A percentile compares a stretch with the other conserved stretches of the same genome.
Conservation (phyloP, 2,113 vertebrate species). For the Rhizomys pruinosus region DNA sequence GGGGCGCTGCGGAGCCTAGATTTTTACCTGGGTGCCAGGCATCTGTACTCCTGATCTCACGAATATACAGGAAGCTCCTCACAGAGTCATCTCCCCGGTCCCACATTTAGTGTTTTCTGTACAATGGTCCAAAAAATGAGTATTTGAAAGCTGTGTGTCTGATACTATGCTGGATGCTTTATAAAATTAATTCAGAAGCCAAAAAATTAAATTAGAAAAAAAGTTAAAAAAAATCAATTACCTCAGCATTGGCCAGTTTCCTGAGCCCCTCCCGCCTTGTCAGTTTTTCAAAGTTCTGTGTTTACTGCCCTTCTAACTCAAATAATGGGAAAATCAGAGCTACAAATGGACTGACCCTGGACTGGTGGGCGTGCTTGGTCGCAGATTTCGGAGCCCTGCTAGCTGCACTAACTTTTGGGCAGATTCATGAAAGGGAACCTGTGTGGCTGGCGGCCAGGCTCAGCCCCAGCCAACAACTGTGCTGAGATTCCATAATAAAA, state of each 20-base stretch:
- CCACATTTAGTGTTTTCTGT: background rate
- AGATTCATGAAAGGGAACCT: background rate
- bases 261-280: too few relatives aligned
- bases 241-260: background rate
- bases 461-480: background rate
- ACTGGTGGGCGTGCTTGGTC: background rate
- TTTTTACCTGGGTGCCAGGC: background rate
- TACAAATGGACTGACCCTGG: too few relatives aligned
- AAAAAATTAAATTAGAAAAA: background rate
- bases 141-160: rapidly evolving
- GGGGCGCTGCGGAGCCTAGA: background rate
- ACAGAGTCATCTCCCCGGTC: background rate
- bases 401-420: background rate
- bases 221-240: background rate
- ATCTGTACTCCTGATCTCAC: background rate
- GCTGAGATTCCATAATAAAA: background rate
- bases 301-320: background rate
- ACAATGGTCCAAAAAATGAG: background rate
- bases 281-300: background rate
- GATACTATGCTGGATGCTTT: background rate
- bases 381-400: background rate
- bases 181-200: background rate
- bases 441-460: background rate
- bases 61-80: background rate
- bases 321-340: background rate